Base-by-base conservation (phyloP, 2,797 vertebrate species). In the Pseudocheirus occidentalis region DNA sequence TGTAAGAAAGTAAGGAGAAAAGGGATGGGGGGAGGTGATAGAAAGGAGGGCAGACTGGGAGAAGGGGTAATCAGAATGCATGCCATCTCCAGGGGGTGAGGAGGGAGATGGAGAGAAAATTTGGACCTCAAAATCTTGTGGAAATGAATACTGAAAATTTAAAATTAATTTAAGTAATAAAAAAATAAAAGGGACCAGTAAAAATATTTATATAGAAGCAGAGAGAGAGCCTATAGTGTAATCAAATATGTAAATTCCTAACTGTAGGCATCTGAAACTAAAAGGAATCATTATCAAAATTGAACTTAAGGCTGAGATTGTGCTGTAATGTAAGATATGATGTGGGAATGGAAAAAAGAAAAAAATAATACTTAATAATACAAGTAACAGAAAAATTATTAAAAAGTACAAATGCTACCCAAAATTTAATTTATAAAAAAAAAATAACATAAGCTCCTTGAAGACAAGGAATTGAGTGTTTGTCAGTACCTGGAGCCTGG, bases 201-300 rank as follows among this genome's bases (percentile, higher is more conserved):
- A 54, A 54, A 54, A 54, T 54, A 54, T 54, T 54, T 54, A 54
- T 54, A 12, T 54, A 54, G 53, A 54, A 54, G 10, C 53, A 54
- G 53, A 90, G 53, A 90, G 3, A 81, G n/a, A 18, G 4, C 50
- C 90, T 73, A 46, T 93, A 58, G 81, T 90, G 29, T 21, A 92
- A 95, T 90, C 13, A 87, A 34, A 55, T 40, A 9, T 31, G 0
- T 89, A 94, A 55, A 57, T 92, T 90, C 46, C 94, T 92, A 73
- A 31, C 46, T 52, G 46, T 10, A 54, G 13, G 31, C 18, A 54
- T 95, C 91, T 95, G 90, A 96, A 97, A 92, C 91, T 46, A 90
- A 87, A 52, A 93, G n/a, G 50, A 10, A 56, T 16, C 28, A 2
- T 12, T 55, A 59, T 57, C 53, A 90, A 93, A 91, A 81, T 0